Evolutionary conservation across 2,888 invertebrate species (phyloP), one percentile per base, ranked within the genome.

Genomic region (Drosophila subsilvestris): DNA sequence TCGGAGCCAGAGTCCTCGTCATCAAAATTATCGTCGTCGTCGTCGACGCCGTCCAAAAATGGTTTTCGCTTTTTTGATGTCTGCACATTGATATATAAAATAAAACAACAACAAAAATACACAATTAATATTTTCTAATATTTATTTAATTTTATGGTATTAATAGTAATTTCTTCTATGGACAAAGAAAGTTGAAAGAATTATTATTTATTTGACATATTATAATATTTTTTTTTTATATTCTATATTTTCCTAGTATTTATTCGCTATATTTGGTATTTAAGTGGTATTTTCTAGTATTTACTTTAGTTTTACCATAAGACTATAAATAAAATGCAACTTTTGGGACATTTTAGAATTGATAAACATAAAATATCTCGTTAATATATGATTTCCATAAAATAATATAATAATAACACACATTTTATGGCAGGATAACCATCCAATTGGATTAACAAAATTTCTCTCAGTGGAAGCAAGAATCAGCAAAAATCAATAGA

Each of bases 1-100:
- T 96, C 96, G 42, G 94, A 94, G 49, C 94, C 94, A 45, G 94
- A 94, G 84, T 94, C 93, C 81, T 94, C 93, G 69, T 93, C 93
- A 76, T 92, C 89, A 73, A 94, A 93, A 80, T 73, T 73, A 45
- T 94, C 93, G 72, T 93, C 93, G 65, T 91, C 90, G 74, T 94
- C 93, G 66, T 92, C 93, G 74, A 50, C 37, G 37, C 37, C 60
- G 55, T 76, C 80, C 37, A 86, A 79, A 22, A 76, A 69, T n/a
- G 42, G 49, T 75, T 80, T 85, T 0, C 71, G 73, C 54, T 76
- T 92, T 92, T 77, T 89, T 74, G 80, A 90, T 79, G 80, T 86
- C 91, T 91, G 75, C n/a, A n/a, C n/a, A n/a, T n/a, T n/a, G n/a
- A n/a, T n/a, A n/a, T n/a, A n/a, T n/a, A n/a, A 54, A 83, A 55